Percentiles rank a stretch among this genome's conserved stretches.
Conservation (phyloP, 2,888 invertebrate species). For the Loripinus fragilis region DNA sequence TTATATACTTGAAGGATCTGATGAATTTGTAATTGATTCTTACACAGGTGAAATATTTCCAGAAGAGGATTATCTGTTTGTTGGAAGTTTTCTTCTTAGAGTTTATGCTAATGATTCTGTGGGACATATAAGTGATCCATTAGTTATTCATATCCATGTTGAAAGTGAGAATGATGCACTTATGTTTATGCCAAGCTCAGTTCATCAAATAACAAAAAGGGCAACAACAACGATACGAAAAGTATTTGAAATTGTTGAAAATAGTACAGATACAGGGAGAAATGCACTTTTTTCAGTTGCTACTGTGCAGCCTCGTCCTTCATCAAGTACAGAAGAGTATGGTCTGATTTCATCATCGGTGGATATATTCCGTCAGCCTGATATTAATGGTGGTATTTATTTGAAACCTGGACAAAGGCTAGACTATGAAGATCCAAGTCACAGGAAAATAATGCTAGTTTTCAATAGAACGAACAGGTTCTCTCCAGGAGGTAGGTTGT, state of each 20-base stretch:
- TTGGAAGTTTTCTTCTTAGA: slow-evolving; percentile 43
- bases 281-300: slow-evolving; percentile 61
- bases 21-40: slow-evolving; percentile 53
- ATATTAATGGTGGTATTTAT: slow-evolving; percentile 65
- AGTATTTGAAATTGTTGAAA: slow-evolving; percentile 61
- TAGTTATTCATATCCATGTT: slow-evolving; percentile 47
- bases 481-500: slow-evolving; percentile 62
- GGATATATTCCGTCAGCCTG: slow-evolving; percentile 55
- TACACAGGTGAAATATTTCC: slow-evolving; percentile 54
- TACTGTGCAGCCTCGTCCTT: slow-evolving; percentile 44
- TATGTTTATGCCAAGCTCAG: slow-evolving; percentile 41
- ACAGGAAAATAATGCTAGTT: slow-evolving; percentile 67
- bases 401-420: slow-evolving; percentile 58
- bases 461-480: slow-evolving; percentile 66
- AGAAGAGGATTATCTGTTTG: slow-evolving; percentile 44
- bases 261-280: slow-evolving; percentile 52
- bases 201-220: slow-evolving; percentile 60
- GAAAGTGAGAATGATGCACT: slow-evolving; percentile 37
- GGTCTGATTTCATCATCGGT: slow-evolving; percentile 52
- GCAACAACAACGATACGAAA: slow-evolving; percentile 55
- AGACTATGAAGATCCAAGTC: slow-evolving; percentile 90
- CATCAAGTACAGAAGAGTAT: slow-evolving; percentile 55
- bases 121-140: slow-evolving; percentile 47
- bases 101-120: slow-evolving; percentile 56
- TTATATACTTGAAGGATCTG: slow-evolving; percentile 47